phyloP scores from a whole-genome alignment of 2,113 vertebrate species.

The Oxyruncus cristatus region DNA sequence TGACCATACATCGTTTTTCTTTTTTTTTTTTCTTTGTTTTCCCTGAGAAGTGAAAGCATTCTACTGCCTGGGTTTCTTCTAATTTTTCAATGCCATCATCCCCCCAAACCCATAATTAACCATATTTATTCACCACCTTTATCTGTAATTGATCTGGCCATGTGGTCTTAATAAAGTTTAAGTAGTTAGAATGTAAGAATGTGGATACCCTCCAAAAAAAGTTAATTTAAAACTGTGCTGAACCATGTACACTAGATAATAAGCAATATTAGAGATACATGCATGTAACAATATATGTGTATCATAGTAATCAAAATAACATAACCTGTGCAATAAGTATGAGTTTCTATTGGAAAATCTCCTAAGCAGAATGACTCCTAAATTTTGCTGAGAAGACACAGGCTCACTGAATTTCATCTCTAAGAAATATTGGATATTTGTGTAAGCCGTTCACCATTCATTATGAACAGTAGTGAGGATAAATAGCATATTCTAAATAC shows the following conservation, averaged over 20 bases:
- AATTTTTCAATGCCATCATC: not conserved
- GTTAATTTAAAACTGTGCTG: not conserved
- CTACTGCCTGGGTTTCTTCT: not conserved
- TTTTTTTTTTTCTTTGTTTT: not conserved
- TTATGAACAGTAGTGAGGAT: not conserved
- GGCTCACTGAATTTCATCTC: not conserved
- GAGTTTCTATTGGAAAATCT: not conserved
- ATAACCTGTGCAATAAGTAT: not conserved
- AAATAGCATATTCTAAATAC: not conserved
- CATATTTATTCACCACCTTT: not conserved
- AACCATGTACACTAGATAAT: not conserved
- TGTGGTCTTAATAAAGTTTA: not conserved
- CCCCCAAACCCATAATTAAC: not conserved
- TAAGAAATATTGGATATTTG: not conserved
- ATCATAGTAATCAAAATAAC: not conserved
- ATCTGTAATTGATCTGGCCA: not conserved
- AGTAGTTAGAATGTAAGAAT: not conserved
- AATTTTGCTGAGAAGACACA: not conserved
- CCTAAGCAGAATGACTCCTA: not conserved
- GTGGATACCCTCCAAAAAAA: not conserved
- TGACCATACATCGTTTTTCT: not conserved
- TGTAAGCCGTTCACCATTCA: not conserved
- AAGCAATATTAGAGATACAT: not conserved
- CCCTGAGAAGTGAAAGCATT: not conserved
- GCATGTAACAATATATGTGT: not conserved